Evolutionary conservation across 2,113 vertebrate genomes (phyloP).

Genomic region (Dromaius novaehollandiae): DNA sequence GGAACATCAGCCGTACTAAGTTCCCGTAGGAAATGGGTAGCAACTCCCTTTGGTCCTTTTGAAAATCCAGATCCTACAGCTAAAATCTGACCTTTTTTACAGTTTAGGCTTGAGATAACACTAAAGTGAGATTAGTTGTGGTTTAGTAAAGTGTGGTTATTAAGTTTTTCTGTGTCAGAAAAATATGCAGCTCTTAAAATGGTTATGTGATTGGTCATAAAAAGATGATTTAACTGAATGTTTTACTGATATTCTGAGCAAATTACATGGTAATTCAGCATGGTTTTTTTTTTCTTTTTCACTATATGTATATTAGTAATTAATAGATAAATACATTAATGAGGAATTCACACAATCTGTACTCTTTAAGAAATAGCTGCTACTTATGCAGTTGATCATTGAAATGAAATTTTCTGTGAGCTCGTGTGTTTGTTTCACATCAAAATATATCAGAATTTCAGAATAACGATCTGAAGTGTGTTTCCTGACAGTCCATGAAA

Average conservation of each 20-base stretch:
- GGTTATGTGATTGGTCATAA: accelerated
- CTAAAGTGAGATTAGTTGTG: not conserved
- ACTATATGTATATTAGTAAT: not conserved
- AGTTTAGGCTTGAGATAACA: not conserved
- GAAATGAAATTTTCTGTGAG: not conserved
- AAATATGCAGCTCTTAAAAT: not conserved
- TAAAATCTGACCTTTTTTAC: not conserved
- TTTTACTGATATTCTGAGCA: not conserved
- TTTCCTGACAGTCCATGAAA: not conserved
- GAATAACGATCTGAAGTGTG: not conserved
- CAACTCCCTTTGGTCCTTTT: not conserved
- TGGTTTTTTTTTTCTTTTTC: not conserved
- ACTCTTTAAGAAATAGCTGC: not conserved
- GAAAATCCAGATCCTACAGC: not conserved
- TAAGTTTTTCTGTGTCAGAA: not conserved
- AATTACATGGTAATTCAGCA: not conserved
- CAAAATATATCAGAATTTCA: not conserved
- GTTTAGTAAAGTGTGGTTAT: not conserved
- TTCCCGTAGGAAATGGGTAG: not conserved
- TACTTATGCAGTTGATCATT: not conserved
- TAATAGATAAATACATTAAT: not conserved
- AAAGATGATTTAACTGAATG: not conserved
- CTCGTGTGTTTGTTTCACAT: not conserved
- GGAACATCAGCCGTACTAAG: not conserved
- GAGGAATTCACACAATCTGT: not conserved